Evolutionary conservation across 2,797 vertebrate species (phyloP), one percentile per base, ranked within the genome.

Genomic region (Anguilla anguilla): DNA sequence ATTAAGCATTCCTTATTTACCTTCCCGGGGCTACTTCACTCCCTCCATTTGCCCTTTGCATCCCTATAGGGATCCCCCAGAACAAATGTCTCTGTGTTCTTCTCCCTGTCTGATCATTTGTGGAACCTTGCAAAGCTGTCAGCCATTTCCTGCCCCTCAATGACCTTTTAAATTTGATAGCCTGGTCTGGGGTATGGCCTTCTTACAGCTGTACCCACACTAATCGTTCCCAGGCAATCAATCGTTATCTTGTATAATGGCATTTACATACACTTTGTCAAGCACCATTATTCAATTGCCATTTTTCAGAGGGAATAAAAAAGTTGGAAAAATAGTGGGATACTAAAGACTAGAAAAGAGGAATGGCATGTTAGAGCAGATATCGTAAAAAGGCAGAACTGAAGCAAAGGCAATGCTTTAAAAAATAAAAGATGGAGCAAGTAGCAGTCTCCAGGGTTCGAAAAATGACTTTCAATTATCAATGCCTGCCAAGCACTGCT

Each of bases 391-490:
- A 64, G 61, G 25, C 61, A 64, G 61, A 64, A 64, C 19, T 64
- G n/a, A 69, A 69, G 5, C 6, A 69, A 69, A 69, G 64, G n/a
- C 64, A 69, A 25, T n/a, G 25, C 6, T 69, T 69, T 69, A 9
- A 28, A 28, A n/a, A 25, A 69, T 28, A 69, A 69, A 69, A 69
- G 6, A 69, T 28, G 9, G 64, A 69, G 9, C 64, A 69, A 28
- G 64, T 46, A 46, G 43, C 3, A 59, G 57, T 69, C 64, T 69
- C 64, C 10, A 6, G 64, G 64, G 64, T n/a, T 46, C n/a, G n/a
- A n/a, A 69, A 69, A n/a, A 69, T 69, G 6, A 69, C 64, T 69
- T 69, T 69, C 64, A 69, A 28, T 28, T 69, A 69, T 69, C 64
- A 74, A 74, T 11, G 11, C 57, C 57, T 59, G 57, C 57, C 57